Evolutionary conservation across 2,797 vertebrate genomes (phyloP).

Genomic region (Lagodon rhomboides): DNA sequence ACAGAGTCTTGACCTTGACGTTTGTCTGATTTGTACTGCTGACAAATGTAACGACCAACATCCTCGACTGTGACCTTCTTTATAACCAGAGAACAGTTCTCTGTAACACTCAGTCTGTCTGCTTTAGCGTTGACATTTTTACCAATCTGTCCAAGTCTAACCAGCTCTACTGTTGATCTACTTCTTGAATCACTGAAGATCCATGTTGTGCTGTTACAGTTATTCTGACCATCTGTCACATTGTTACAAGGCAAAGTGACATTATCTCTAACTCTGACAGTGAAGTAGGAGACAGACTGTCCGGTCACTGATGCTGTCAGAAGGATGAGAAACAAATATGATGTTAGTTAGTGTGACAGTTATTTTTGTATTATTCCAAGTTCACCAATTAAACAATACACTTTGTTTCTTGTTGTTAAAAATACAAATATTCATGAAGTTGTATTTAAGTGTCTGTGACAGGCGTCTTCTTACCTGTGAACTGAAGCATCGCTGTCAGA

Average conservation of each 20-base stretch:
- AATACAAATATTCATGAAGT: too few relatives aligned
- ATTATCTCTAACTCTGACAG: not conserved
- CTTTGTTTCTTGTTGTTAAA: too few relatives aligned
- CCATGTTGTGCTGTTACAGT: constrained; percentile 1
- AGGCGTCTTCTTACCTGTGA: too few relatives aligned
- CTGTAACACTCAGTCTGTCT: constrained; percentile 7
- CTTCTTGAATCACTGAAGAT: rapidly evolving
- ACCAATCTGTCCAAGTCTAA: not conserved
- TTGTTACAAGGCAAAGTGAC: constrained; percentile 11
- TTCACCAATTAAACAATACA: too few relatives aligned
- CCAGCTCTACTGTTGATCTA: rapidly evolving
- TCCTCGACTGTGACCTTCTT: not conserved
- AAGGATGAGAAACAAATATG: not conserved
- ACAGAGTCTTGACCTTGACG: rapidly evolving
- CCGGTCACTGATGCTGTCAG: not conserved
- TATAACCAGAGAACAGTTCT: constrained; percentile 9
- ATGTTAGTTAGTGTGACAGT: too few relatives aligned
- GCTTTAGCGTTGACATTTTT: not conserved
- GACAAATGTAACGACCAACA: rapidly evolving
- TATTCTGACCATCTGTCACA: rapidly evolving
- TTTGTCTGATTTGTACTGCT: not conserved
- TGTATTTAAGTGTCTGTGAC: too few relatives aligned
- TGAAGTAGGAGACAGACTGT: rapidly evolving
- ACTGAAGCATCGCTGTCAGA: too few relatives aligned
- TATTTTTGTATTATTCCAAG: too few relatives aligned